Evolutionary conservation across 2,888 invertebrate species (phyloP), one percentile per base, ranked within the genome.

Genomic region (Papilio demoleus): DNA sequence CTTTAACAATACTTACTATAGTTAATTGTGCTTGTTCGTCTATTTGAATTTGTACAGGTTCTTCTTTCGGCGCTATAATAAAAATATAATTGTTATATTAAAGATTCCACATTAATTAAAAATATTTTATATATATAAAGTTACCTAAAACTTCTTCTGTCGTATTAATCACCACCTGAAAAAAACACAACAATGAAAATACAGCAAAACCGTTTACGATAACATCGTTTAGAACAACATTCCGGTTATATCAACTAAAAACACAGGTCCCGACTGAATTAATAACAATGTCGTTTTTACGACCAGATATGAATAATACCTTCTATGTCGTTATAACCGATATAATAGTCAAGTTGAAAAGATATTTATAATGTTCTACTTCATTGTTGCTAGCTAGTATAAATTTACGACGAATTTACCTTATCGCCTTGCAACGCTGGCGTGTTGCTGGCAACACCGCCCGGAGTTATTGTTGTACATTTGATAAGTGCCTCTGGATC

Each of bases 401-500:
- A 36, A 36, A 1, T 12, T 9, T 38, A n/a, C n/a, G n/a, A n/a
- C n/a, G n/a, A n/a, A 14, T 22, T 65, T 79, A 88, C 88, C 85
- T 88, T 88, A 11, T 88, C 88, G n/a, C 75, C 79, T 36, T 81
- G 85, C 1, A 77, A 62, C 6, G 77, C 73, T 0, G 88, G 88
- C 0, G 86, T 86, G 62, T 86, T 91, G 70, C 88, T 90, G 67
- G 93, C 87, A 50, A 92, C 81, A 62, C 93, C 92, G 0, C 88
- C 88, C 0, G 93, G 86, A 0, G 90, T 91, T 59, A 93, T 92
- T 0, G 93, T 92, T 0, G 92, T 90, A 71, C 93, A 93, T 73
- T 92, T 92, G 74, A 93, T 93, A 63, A 93, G 74, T 0, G 91
- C 86, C 72, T 93, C 93, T 0, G 93, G 93, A 65, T 93, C 93